Evolutionary conservation across 2,113 vertebrate genomes (phyloP).

Genomic region (Dasypus novemcinctus): DNA sequence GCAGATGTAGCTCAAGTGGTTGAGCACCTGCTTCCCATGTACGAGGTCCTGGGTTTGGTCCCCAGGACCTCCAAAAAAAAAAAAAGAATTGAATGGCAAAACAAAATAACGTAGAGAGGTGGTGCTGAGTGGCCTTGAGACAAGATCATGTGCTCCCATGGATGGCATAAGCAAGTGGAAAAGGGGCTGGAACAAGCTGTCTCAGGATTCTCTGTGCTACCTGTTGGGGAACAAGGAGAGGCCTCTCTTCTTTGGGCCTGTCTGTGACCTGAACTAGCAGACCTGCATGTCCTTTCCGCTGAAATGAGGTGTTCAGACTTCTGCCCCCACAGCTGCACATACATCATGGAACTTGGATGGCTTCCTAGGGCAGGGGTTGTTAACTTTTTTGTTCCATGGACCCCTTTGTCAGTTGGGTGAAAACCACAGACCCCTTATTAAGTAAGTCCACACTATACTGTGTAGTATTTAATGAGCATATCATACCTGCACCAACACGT

Average conservation of each 20-base stretch:
- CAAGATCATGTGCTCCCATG: not conserved
- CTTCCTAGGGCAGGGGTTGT: not conserved
- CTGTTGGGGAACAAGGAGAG: not conserved
- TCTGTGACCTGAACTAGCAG: not conserved
- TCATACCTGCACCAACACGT: no score
- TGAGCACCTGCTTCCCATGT: no score
- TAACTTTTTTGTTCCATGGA: no score
- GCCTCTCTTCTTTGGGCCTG: not conserved
- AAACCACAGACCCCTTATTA: no score
- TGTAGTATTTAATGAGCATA: no score
- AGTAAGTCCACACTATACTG: no score
- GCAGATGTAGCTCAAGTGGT: no score
- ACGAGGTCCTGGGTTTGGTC: no score
- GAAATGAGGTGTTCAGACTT: not conserved
- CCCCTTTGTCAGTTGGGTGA: no score
- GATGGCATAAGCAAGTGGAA: accelerated
- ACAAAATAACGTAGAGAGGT: not conserved
- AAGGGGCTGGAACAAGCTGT: accelerated
- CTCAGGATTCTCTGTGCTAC: not conserved
- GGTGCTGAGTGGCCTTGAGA: not conserved
- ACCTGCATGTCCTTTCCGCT: not conserved
- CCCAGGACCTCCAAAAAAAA: no score
- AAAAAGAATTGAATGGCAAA: not conserved
- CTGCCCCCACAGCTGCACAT: not conserved
- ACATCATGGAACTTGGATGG: not conserved